Percentiles rank a stretch among this genome's conserved stretches.
These are phyloP conservation scores for Teleopsis dalmanni DNA, from an alignment of 1,140 invertebrate genomes.

Conservation along the genomic window DNA sequence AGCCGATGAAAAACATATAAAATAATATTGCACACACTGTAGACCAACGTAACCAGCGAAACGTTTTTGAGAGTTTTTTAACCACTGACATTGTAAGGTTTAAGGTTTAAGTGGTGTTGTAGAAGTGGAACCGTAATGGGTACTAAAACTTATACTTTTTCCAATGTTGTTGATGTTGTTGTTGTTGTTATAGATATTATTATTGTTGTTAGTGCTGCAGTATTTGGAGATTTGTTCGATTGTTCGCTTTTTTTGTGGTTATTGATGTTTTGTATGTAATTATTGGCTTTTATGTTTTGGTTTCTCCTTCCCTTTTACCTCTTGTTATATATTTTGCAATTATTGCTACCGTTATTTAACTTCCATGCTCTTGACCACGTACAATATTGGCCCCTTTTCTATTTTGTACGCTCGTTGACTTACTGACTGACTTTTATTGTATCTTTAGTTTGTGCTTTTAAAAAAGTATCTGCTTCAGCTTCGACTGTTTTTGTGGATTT, in stretches of 20 bases:
- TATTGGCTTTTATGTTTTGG: too few relatives aligned
- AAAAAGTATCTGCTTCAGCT: neutral
- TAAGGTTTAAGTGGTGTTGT: slow-evolving; percentile 5
- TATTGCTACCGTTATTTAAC: too few relatives aligned
- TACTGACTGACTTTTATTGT: slow-evolving; percentile 33
- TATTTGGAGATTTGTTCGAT: neutral
- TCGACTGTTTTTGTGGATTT: neutral
- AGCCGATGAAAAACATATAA: slow-evolving; percentile 44
- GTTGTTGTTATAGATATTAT: neutral
- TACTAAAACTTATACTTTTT: too few relatives aligned
- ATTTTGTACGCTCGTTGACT: slow-evolving; percentile 19
- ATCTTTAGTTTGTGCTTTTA: neutral
- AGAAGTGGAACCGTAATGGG: too few relatives aligned
- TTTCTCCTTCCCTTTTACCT: too few relatives aligned
- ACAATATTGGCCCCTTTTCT: too few relatives aligned
- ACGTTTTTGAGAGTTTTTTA: slow-evolving; percentile 43
- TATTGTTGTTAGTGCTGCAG: neutral
- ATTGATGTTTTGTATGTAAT: neutral
- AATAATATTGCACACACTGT: slow-evolving; percentile 43
- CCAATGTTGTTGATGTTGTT: neutral
- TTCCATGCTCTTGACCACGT: too few relatives aligned
- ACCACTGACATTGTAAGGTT: slow-evolving; percentile 17
- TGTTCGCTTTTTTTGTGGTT: neutral
- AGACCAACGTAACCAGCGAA: slow-evolving; percentile 41
- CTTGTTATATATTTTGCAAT: too few relatives aligned